Base-by-base conservation (phyloP, 2,888 invertebrate genomes). In the Cyaniris semiargus region DNA sequence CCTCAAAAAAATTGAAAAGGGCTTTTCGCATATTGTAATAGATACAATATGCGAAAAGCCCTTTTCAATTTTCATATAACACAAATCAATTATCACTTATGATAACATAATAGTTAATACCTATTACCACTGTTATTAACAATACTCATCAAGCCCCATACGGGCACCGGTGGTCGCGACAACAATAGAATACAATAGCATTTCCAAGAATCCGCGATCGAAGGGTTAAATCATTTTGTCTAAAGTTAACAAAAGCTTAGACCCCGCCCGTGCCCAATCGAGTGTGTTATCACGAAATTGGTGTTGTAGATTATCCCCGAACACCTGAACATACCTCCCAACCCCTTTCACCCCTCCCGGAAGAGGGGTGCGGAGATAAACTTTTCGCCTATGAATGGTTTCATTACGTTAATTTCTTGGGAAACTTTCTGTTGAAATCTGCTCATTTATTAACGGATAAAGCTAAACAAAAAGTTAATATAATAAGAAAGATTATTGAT, bases 341-440 rank as follows among this genome's bases (percentile, higher is more conserved):
- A 15, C 66, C 66, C 27, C 27, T 15, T 18, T 31, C 15, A 10
- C 27, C 66, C 66, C 66, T 27, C 15, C 66, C 66, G 27, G 66
- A 66, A 31, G 27, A 66, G 66, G 66, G 66, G 27, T 21, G 66
- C 6, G 60, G 1, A 60, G 66, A 31, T 66, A 66, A 66, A 66
- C 27, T 66, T 66, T 66, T 31, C 27, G 66, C 66, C 27, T 31
- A 27, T 66, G 66, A 66, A 66, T 66, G 66, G 27, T 27, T 66
- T 66, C 66, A 66, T 66, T 66, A 66, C 66, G 23, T 60, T 60
- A 23, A 60, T 66, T 66, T 27, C 66, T 15, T 27, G 15, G 1
- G 18, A 66, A 66, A 66, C 66, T 15, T 66, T 66, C 7, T 15
- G 27, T 66, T 18, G 6, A 15, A 66, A 66, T 66, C 66, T 66